Evolutionary conservation across 2,113 vertebrate genomes (phyloP).

Genomic region (Neotoma lepida): DNA sequence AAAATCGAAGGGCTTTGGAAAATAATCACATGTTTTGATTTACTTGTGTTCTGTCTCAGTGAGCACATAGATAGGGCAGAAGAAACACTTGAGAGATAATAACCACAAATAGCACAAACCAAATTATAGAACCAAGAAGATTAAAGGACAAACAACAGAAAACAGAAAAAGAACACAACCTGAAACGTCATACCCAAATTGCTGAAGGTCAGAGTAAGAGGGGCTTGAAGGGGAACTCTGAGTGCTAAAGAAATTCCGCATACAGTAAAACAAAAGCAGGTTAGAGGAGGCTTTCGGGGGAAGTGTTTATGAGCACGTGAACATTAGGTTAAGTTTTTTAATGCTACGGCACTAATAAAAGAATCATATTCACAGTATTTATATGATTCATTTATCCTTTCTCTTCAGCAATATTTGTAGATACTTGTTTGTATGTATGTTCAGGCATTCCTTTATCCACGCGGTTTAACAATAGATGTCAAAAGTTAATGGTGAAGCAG

Average conservation of each 20-base stretch:
- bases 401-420: background rate
- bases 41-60: background rate
- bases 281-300: background rate
- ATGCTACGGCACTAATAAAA: conserved; percentile 11
- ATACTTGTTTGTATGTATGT: background rate
- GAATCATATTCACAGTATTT: background rate
- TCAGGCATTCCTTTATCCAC: background rate
- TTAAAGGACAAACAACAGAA: background rate
- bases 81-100: conserved; percentile 3
- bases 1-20: background rate
- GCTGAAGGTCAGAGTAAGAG: background rate
- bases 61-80: background rate
- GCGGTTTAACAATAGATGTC: background rate
- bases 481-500: background rate
- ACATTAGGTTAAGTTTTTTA: background rate
- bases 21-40: background rate
- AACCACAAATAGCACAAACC: background rate
- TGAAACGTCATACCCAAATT: background rate
- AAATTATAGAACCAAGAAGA: background rate
- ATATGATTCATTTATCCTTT: background rate
- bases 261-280: background rate
- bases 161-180: background rate
- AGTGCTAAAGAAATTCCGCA: no score
- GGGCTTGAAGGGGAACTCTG: background rate
- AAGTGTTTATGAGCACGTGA: background rate